These are phyloP conservation scores for Acleris cristana DNA, from an alignment of 2,888 invertebrate species.

Conservation along the genomic window DNA sequence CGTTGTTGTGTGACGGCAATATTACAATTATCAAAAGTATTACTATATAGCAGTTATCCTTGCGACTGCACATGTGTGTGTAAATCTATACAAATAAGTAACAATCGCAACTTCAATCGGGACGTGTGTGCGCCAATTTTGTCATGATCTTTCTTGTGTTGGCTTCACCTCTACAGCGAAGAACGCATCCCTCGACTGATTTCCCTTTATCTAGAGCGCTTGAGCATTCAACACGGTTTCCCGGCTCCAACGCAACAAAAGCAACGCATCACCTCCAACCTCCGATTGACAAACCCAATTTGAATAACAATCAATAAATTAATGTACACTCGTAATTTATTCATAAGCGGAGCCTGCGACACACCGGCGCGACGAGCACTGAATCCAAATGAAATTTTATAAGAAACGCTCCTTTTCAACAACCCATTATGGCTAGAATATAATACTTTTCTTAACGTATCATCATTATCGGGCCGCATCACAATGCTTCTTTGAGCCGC, in stretches of 20 bases:
- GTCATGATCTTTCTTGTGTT: too few species aligned
- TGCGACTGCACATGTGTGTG: too few species aligned
- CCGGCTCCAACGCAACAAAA: slow-evolving; percentile 64
- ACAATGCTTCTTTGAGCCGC: slow-evolving; percentile 74
- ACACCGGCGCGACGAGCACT: slow-evolving; percentile 70
- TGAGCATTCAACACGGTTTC: slow-evolving; percentile 60
- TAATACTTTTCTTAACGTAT: slow-evolving; percentile 79
- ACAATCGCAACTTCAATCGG: too few species aligned
- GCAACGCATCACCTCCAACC: slow-evolving; percentile 77
- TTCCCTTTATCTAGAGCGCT: not conserved
- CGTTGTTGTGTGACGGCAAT: slow-evolving; percentile 52
- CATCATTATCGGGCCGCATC: slow-evolving; percentile 74
- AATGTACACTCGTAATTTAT: slow-evolving; percentile 80
- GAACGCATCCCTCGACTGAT: too few species aligned
- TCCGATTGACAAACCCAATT: slow-evolving; percentile 82
- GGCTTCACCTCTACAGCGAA: too few species aligned
- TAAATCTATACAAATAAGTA: too few species aligned
- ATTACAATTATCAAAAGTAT: slow-evolving; percentile 51
- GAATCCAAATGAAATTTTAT: slow-evolving; percentile 82
- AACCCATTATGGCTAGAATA: slow-evolving; percentile 70
- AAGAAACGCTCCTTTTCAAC: slow-evolving; percentile 76
- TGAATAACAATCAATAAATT: slow-evolving; percentile 84
- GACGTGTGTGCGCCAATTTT: too few species aligned
- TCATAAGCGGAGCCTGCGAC: slow-evolving; percentile 74
- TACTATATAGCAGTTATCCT: slow-evolving; percentile 22